Percentiles rank a stretch among this genome's conserved stretches.
phyloP scores from a whole-genome alignment of 2,797 vertebrate genomes.

The Anguilla anguilla region DNA sequence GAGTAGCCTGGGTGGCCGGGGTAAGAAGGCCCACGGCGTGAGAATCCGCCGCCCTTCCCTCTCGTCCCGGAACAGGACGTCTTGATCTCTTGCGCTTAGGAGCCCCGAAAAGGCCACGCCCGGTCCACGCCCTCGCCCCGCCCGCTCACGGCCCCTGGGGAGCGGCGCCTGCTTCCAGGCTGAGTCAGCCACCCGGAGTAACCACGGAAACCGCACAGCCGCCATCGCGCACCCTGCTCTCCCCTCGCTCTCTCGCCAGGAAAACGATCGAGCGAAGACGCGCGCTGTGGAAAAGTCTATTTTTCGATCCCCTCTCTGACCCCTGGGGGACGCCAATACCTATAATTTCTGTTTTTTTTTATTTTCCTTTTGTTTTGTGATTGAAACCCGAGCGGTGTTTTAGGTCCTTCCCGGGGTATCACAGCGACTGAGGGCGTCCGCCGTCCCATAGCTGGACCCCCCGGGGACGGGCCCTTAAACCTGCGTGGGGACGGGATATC shows the following conservation, averaged over 20 bases:
- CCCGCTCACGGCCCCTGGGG: neutral
- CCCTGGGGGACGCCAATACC: neutral
- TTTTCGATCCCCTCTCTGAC: neutral
- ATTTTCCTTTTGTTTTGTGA: neutral
- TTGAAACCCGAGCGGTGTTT: neutral
- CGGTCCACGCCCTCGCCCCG: neutral
- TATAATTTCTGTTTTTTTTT: neutral
- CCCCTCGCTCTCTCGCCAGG: neutral
- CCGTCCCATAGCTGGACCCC: neutral
- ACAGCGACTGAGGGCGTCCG: neutral
- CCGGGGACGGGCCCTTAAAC: neutral
- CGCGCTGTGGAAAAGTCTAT: conserved; percentile 1
- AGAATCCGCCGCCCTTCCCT: neutral
- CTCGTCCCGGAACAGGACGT: neutral
- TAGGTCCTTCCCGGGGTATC: neutral
- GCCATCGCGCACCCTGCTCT: neutral
- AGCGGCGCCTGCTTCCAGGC: neutral
- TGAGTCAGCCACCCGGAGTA: neutral
- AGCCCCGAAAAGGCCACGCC: neutral
- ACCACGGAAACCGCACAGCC: neutral
- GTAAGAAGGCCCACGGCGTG: neutral
- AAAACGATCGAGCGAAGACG: neutral
- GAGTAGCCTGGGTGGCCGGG: neutral
- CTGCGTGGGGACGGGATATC: neutral
- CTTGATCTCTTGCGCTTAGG: no score